These are phyloP conservation scores for Patella vulgata DNA, from an alignment of 1,140 invertebrate species.

Conservation along the genomic window DNA sequence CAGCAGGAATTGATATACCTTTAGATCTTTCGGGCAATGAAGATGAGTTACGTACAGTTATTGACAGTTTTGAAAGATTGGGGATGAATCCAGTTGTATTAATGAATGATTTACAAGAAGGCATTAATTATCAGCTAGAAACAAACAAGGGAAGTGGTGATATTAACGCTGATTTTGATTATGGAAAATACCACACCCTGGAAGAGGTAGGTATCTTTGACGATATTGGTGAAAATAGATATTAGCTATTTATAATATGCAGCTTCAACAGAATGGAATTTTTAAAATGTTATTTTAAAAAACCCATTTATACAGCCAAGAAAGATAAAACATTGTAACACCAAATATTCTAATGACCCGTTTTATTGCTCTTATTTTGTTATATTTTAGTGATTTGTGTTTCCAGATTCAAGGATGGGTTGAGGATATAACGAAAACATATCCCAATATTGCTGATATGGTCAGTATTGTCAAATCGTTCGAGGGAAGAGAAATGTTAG, in stretches of 20 bases:
- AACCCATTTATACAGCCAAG: not conserved
- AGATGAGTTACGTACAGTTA: too few relatives aligned
- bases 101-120: too few relatives aligned
- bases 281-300: not conserved
- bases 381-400: constrained; percentile 8
- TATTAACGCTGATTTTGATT: constrained; percentile 20
- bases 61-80: too few relatives aligned
- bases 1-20: too few relatives aligned
- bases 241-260: not conserved
- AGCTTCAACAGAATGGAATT: not conserved
- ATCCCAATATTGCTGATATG: constrained; percentile 17
- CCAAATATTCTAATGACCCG: too few relatives aligned
- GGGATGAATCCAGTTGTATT: too few relatives aligned
- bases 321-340: too few relatives aligned
- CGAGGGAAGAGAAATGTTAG: constrained; percentile 33
- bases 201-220: constrained; percentile 19
- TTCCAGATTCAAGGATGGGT: constrained; percentile 34
- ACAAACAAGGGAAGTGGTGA: too few relatives aligned
- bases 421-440: constrained; percentile 10
- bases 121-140: too few relatives aligned
- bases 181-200: constrained; percentile 32
- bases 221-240: not conserved
- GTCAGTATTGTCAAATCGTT: constrained; percentile 38
- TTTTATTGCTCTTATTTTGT: too few relatives aligned
- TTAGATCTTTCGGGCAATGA: too few relatives aligned